A percentile compares a stretch with the other conserved stretches of the same genome.
Evolutionary conservation across 2,113 vertebrate genomes (phyloP).

Genomic region (Erythrolamprus reginae): DNA sequence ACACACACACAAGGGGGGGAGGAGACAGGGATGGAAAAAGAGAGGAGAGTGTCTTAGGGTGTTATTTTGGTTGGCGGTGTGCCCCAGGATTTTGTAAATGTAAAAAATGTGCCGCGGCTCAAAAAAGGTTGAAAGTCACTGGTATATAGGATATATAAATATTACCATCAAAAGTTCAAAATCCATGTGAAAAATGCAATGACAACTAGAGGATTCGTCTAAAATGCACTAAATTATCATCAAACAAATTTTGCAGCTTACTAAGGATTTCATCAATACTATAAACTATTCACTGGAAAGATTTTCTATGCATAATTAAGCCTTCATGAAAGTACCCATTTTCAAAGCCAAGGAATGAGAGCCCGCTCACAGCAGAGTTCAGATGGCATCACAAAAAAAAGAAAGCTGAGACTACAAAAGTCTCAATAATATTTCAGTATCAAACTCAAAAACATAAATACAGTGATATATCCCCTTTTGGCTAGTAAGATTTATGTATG

Average conservation of each 20-base stretch:
- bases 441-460: background rate
- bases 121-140: too few species aligned
- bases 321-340: slow-evolving; percentile 8
- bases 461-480: too few species aligned
- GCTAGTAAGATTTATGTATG: too few species aligned
- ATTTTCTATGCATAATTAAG: background rate
- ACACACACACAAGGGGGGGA: too few species aligned
- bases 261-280: slow-evolving; percentile 31
- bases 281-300: background rate
- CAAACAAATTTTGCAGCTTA: slow-evolving; percentile 29
- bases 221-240: background rate
- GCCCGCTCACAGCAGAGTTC: slow-evolving; percentile 16
- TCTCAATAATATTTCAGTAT: background rate
- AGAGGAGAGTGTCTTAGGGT: too few species aligned
- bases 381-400: background rate
- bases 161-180: slow-evolving; percentile 13
- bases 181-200: slow-evolving; percentile 5
- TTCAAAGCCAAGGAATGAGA: slow-evolving; percentile 25
- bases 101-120: too few species aligned
- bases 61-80: too few species aligned
- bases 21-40: too few species aligned
- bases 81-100: too few species aligned
- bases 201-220: background rate
- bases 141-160: slow-evolving; percentile 13
- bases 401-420: slow-evolving; percentile 17